Percentiles rank a stretch among this genome's conserved stretches.
Conservation (phyloP, 2,888 invertebrate genomes). For the Pyrrhosoma nymphula region DNA sequence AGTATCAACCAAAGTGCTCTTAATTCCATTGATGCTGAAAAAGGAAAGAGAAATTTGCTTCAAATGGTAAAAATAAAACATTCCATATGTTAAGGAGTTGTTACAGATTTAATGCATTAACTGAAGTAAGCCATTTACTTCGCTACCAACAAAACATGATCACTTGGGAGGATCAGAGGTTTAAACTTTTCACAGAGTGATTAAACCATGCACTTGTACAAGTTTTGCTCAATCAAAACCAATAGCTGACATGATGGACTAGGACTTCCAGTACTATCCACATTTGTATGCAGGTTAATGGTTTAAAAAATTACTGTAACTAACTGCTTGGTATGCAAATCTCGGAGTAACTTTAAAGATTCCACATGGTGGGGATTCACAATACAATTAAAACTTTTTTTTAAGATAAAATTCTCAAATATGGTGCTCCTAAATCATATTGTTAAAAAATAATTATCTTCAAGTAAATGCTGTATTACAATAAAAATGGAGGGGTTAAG, state of each 20-base stretch:
- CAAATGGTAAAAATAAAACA: not conserved
- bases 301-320: not conserved
- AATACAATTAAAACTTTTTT: not conserved
- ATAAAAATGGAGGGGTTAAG: not conserved
- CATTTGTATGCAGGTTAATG: constrained; percentile 2
- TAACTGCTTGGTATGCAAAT: not conserved
- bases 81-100: constrained; percentile 21
- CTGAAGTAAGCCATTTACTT: constrained; percentile 9
- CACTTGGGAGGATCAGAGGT: not conserved
- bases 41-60: not conserved
- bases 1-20: not conserved
- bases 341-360: not conserved
- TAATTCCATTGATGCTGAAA: not conserved
- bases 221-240: constrained; percentile 34
- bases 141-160: constrained; percentile 26
- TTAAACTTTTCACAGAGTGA: not conserved
- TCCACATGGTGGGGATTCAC: not conserved
- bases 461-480: not conserved
- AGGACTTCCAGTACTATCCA: constrained; percentile 34
- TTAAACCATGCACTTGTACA: not conserved
- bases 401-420: not conserved
- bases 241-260: constrained; percentile 33
- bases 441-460: not conserved
- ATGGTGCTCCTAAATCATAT: not conserved
- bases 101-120: constrained; percentile 58